Evolutionary conservation across 1,140 invertebrate genomes (phyloP).

Genomic region (Bombus huntii): DNA sequence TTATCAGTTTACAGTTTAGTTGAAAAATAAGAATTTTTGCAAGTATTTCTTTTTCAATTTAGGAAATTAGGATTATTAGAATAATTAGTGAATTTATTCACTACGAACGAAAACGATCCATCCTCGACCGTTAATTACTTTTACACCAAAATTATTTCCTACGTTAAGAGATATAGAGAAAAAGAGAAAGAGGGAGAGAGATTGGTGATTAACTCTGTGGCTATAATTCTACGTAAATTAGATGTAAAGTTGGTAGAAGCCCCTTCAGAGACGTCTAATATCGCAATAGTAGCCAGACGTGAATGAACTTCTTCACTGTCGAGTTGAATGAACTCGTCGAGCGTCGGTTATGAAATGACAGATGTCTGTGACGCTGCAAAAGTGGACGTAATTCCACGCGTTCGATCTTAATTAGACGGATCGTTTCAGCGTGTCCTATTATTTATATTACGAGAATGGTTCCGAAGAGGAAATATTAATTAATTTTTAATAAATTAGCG

Average conservation of each 20-base stretch:
- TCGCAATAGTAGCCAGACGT: not conserved
- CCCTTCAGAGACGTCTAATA: conserved; percentile 17
- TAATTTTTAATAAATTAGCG: not conserved
- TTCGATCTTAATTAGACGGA: not conserved
- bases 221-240: conserved; percentile 9
- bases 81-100: not conserved
- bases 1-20: too few relatives aligned
- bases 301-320: conserved; percentile 5
- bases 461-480: not conserved
- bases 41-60: too few relatives aligned
- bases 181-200: not conserved
- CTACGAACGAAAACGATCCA: too few relatives aligned
- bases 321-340: conserved; percentile 4
- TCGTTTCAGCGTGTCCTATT: not conserved
- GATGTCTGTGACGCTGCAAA: not conserved
- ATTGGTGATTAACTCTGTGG: conserved; percentile 4
- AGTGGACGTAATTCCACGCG: not conserved
- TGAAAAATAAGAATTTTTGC: too few relatives aligned
- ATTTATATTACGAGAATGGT: not conserved
- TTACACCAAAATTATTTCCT: too few relatives aligned
- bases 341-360: not conserved
- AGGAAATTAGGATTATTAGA: too few relatives aligned
- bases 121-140: not conserved
- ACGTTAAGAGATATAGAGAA: not conserved
- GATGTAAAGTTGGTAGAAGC: conserved; percentile 6